Percentiles rank a stretch among this genome's conserved stretches.
Conservation (phyloP, 2,888 invertebrate species). For the Aphodius sticticus region DNA sequence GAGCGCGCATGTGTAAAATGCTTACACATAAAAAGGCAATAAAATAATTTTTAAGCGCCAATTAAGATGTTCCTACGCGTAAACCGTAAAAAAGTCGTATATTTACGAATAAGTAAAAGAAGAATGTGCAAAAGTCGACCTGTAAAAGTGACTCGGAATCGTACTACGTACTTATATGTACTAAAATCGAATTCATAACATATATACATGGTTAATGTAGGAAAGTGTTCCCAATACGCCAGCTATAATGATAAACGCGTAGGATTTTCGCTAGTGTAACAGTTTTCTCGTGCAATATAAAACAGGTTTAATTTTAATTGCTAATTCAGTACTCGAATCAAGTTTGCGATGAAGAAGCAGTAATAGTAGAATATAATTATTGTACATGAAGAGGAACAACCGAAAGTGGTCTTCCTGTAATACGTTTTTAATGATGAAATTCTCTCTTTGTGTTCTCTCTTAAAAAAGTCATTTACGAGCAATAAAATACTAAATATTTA, state of each 20-base stretch:
- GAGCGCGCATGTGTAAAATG: no score
- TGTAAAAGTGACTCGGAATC: neutral
- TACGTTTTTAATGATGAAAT: neutral
- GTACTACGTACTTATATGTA: neutral
- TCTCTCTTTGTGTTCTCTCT: neutral
- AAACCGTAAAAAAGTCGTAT: neutral
- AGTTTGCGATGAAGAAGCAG: neutral
- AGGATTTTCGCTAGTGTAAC: neutral
- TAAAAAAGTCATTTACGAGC: neutral
- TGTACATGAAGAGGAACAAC: neutral
- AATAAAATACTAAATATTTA: neutral
- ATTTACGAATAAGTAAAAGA: neutral
- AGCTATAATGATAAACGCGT: neutral
- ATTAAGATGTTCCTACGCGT: neutral
- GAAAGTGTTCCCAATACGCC: neutral
- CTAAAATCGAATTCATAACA: neutral
- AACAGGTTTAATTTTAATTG: neutral
- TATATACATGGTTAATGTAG: neutral
- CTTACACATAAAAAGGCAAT: neutral
- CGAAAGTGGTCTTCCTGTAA: neutral
- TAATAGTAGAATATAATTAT: neutral
- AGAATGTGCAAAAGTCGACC: neutral
- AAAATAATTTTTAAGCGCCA: neutral
- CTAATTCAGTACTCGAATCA: neutral
- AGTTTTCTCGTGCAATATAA: neutral